phyloP scores from a whole-genome alignment of 2,888 invertebrate genomes.

The Caenorhabditis drosophilae region DNA sequence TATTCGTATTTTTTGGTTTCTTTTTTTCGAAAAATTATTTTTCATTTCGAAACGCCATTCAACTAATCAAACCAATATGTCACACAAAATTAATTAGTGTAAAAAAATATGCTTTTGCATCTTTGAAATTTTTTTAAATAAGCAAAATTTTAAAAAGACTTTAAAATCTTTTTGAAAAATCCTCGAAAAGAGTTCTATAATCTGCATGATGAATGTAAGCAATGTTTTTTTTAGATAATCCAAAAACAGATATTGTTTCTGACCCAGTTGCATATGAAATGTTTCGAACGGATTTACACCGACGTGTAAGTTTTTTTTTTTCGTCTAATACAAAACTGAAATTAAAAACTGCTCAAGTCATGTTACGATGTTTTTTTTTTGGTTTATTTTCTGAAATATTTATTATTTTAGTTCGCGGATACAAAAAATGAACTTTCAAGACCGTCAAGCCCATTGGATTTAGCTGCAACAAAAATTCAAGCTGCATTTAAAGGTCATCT shows the following conservation, averaged over 20 bases:
- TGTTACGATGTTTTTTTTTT: not conserved
- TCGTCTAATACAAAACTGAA: not conserved
- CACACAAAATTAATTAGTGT: no score
- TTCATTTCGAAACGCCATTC: no score
- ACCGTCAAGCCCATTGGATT: slow-evolving; percentile 67
- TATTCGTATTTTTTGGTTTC: no score
- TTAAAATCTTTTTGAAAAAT: no score
- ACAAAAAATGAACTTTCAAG: slow-evolving; percentile 9
- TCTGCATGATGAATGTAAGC: no score
- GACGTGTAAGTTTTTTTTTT: slow-evolving; percentile 63
- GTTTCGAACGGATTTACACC: slow-evolving; percentile 68
- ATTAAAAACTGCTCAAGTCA: not conserved
- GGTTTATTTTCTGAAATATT: not conserved
- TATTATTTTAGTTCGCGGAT: slow-evolving; percentile 11
- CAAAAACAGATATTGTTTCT: slow-evolving; percentile 53
- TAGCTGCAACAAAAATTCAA: slow-evolving; percentile 83
- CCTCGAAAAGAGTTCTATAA: no score
- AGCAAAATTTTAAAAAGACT: no score
- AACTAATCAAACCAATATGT: no score
- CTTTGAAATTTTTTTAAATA: no score
- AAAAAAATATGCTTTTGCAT: no score
- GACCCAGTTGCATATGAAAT: slow-evolving; percentile 62
- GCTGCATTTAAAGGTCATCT: slow-evolving; percentile 88
- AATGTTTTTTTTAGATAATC: slow-evolving; percentile 58
- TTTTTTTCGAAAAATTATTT: no score